These are phyloP conservation scores for Myxocyprinus asiaticus DNA, from an alignment of 2,113 vertebrate species.

Conservation along the genomic window DNA sequence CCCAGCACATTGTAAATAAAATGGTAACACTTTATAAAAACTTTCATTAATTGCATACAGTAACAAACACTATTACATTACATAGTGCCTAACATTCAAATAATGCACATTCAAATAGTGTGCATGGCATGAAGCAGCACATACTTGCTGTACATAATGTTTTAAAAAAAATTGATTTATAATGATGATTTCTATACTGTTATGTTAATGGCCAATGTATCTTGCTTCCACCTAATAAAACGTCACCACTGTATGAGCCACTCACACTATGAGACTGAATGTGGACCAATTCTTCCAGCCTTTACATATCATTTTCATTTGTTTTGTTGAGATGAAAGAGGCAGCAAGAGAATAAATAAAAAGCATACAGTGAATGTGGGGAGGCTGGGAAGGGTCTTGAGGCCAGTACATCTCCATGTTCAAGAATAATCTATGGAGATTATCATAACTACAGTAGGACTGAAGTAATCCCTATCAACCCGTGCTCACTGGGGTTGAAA, in stretches of 20 bases:
- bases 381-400: background rate
- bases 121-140: too few species aligned
- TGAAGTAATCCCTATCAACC: constrained; percentile 69
- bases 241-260: too few species aligned
- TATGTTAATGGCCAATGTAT: too few species aligned
- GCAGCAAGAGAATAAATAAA: background rate
- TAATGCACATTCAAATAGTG: too few species aligned
- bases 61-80: too few species aligned
- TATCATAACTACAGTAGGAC: constrained; percentile 70
- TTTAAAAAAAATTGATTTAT: background rate
- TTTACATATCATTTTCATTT: background rate
- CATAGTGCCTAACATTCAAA: too few species aligned
- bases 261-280: background rate
- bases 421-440: constrained; percentile 74
- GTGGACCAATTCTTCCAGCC: background rate
- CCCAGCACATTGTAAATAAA: too few species aligned
- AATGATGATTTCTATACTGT: too few species aligned
- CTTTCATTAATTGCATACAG: too few species aligned
- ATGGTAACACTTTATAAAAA: too few species aligned
- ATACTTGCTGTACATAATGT: too few species aligned
- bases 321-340: background rate
- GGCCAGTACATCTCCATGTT: constrained; percentile 47
- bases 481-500: constrained; percentile 21
- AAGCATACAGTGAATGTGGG: constrained; percentile 55
- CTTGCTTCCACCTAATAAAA: background rate